These are phyloP conservation scores for Pemphigus obesinymphae DNA, from an alignment of 1,140 invertebrate genomes.

Conservation along the genomic window DNA sequence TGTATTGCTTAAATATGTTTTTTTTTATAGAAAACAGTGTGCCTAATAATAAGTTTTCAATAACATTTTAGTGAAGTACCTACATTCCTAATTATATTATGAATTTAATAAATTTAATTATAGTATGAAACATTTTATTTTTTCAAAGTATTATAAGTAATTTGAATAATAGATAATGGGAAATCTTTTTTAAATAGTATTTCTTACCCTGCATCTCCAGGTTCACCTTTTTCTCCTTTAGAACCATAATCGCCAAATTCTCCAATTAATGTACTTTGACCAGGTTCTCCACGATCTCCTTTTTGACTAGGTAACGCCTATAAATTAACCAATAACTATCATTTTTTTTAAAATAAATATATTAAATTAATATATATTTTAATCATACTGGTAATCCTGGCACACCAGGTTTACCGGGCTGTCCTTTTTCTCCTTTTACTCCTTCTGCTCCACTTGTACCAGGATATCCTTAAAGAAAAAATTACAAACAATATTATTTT, in stretches of 20 bases:
- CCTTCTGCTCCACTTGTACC: constrained; percentile 51
- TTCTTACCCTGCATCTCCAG: constrained; percentile 48
- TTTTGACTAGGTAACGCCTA: constrained; percentile 47
- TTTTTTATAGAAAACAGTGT: no score
- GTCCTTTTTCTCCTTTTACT: constrained; percentile 50
- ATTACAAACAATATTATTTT: neutral
- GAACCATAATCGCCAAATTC: constrained; percentile 45
- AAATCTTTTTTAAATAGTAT: no score
- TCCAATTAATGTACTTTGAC: constrained; percentile 47
- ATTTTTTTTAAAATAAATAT: neutral
- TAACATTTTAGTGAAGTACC: no score
- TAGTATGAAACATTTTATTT: no score
- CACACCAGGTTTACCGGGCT: constrained; percentile 47
- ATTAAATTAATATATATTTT: neutral
- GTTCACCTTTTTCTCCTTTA: constrained; percentile 48
- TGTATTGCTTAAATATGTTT: no score
- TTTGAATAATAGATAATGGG: no score
- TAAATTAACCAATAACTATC: constrained; percentile 1
- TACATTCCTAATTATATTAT: no score
- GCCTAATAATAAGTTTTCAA: no score
- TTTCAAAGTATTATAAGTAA: no score
- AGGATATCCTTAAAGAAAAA: constrained; percentile 47
- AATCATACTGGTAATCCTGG: constrained; percentile 49
- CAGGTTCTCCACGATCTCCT: constrained; percentile 49
- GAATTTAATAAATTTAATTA: no score